Evolutionary conservation across 2,888 invertebrate genomes (phyloP).

Genomic region (Lacanobia wlatinum): DNA sequence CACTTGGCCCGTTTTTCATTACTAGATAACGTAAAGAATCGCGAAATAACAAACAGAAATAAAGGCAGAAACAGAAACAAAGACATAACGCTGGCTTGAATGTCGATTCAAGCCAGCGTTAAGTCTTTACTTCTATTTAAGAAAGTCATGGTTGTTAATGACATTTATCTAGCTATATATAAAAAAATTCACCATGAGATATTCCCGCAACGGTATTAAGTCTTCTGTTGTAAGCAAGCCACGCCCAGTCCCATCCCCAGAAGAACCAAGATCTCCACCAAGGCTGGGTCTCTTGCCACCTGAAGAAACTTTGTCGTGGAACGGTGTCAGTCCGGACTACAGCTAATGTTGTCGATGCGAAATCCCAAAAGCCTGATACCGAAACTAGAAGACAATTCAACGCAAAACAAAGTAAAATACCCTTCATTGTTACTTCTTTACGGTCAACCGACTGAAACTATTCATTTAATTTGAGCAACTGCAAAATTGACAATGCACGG

Average conservation of each 20-base stretch:
- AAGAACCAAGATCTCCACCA: conserved; percentile 9
- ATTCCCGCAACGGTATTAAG: conserved; percentile 63
- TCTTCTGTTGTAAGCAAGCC: conserved; percentile 48
- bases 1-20: no score
- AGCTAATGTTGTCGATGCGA: neutral
- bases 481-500: neutral
- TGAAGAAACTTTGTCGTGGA: conserved; percentile 58
- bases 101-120: no score
- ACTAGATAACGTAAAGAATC: no score
- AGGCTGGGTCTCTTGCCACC: conserved; percentile 62
- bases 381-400: neutral
- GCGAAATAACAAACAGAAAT: no score
- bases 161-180: no score
- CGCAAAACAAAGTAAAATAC: neutral
- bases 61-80: no score
- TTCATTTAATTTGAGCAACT: neutral
- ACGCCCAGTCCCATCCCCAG: conserved; percentile 39
- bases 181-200: conserved; percentile 59
- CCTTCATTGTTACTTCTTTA: conserved; percentile 26
- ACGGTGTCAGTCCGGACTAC: accelerated
- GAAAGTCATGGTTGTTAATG: no score
- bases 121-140: no score
- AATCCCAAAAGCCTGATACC: conserved; percentile 45
- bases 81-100: no score
- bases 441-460: neutral